Evolutionary conservation across 2,888 invertebrate species (phyloP), one percentile per base, ranked within the genome.

Genomic region (Sepioteuthis lessoniana): DNA sequence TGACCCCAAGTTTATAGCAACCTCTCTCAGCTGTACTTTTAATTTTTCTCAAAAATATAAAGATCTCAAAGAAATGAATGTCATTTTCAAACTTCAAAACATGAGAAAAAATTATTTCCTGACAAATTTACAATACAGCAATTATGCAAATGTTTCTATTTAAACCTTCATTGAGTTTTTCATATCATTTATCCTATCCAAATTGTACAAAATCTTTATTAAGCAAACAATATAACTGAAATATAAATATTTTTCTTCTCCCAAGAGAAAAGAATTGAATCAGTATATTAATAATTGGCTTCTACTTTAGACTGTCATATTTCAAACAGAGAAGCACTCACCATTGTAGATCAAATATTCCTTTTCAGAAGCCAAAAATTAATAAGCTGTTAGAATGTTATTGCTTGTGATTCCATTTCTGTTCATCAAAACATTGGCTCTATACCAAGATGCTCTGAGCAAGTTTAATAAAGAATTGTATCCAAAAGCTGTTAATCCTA

Each of bases 251-350:
- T 35, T 76, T 35, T 10, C n/a, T 76, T n/a, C 76, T n/a, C 76
- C n/a, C 16, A 13, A 76, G 76, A 76, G 76, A 35, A 76, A 8
- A n/a, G 76, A 76, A 35, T 35, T 76, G 76, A 76, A 76, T 76
- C 19, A 35, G n/a, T 16, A 76, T 76, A 76, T 76, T 35, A 76
- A 76, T 76, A 60, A n/a, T 76, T 35, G 76, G n/a, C 76, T 76
- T n/a, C 76, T n/a, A 76, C 76, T 76, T 76, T 76, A 76, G 76
- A n/a, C 76, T n/a, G 76, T 76, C 76, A 76, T 76, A 76, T 76
- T 35, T 76, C 76, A 76, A 76, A 76, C n/a, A 13, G n/a, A 16
- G n/a, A 76, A 76, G n/a, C n/a, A 16, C 76, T 16, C 16, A 16
- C n/a, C n/a, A 76, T n/a, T 76, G n/a, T 76, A 25, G 76, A 76